Conservation (phyloP, 2,113 vertebrate genomes). For the Cyprinodon tularosa region DNA sequence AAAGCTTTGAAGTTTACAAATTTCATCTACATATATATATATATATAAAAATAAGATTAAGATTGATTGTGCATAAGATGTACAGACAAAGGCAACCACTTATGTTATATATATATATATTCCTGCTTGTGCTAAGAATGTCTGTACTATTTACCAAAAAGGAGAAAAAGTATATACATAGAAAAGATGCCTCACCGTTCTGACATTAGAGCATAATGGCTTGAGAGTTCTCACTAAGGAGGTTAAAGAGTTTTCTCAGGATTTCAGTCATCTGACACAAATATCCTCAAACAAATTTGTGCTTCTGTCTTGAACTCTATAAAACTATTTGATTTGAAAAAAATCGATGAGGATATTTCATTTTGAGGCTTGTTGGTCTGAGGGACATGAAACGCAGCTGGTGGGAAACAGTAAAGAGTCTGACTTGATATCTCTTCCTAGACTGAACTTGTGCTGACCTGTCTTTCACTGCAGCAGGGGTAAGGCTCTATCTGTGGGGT, state of each 20-base stretch:
- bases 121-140: slow-evolving; percentile 62
- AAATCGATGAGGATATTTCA: not conserved
- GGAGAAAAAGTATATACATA: slow-evolving; percentile 26
- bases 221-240: slow-evolving; percentile 77
- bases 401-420: not conserved
- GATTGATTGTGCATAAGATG: slow-evolving; percentile 72
- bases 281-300: slow-evolving; percentile 47
- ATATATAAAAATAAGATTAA: slow-evolving; percentile 75
- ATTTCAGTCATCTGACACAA: slow-evolving; percentile 53
- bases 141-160: slow-evolving; percentile 68
- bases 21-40: slow-evolving; percentile 72
- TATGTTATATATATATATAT: slow-evolving; percentile 42
- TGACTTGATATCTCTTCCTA: slow-evolving; percentile 36
- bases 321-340: slow-evolving; percentile 1
- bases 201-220: slow-evolving; percentile 87
- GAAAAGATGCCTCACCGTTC: slow-evolving; percentile 80
- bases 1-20: slow-evolving; percentile 56
- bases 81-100: slow-evolving; percentile 72
- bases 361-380: slow-evolving; percentile 8
- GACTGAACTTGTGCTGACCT: slow-evolving; percentile 8
- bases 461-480: slow-evolving; percentile 23
- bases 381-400: not conserved
- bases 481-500: slow-evolving; percentile 24
- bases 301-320: slow-evolving; percentile 39
- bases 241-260: slow-evolving; percentile 55